A percentile compares a stretch with the other conserved stretches of the same genome.
phyloP scores from a whole-genome alignment of 2,797 vertebrate genomes.

The Clamator glandarius region DNA sequence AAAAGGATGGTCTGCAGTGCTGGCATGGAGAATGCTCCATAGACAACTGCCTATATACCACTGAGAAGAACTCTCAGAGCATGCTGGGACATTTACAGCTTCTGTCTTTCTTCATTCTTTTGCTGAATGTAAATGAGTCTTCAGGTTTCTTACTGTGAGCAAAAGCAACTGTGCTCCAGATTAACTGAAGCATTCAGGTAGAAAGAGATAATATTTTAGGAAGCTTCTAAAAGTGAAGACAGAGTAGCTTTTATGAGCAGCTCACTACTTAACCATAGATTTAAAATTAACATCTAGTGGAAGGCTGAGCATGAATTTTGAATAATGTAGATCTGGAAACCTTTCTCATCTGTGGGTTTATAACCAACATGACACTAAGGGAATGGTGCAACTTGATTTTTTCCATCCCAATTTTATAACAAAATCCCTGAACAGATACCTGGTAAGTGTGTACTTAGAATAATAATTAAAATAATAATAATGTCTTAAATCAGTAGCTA shows the following conservation, averaged over 20 bases:
- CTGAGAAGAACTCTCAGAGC: neutral
- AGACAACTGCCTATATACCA: neutral
- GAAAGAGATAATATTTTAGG: neutral
- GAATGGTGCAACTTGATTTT: neutral
- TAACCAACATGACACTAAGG: neutral
- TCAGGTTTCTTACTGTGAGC: neutral
- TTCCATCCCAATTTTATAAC: neutral
- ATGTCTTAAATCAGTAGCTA: conserved; percentile 7
- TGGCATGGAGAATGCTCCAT: neutral
- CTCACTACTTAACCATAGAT: neutral
- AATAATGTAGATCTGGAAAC: neutral
- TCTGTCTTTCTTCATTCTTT: neutral
- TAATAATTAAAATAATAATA: conserved; percentile 43
- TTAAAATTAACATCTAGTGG: neutral
- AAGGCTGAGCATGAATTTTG: neutral
- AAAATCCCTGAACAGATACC: neutral
- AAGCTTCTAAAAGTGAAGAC: conserved; percentile 10
- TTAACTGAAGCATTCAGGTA: conserved; percentile 7
- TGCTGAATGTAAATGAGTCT: neutral
- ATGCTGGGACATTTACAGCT: neutral
- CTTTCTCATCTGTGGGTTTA: neutral
- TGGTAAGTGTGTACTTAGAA: neutral
- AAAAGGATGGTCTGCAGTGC: neutral
- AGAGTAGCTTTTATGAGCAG: neutral
- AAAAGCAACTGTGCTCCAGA: neutral